Conservation (phyloP, 2,797 vertebrate genomes). For the Megalops cyprinoides region DNA sequence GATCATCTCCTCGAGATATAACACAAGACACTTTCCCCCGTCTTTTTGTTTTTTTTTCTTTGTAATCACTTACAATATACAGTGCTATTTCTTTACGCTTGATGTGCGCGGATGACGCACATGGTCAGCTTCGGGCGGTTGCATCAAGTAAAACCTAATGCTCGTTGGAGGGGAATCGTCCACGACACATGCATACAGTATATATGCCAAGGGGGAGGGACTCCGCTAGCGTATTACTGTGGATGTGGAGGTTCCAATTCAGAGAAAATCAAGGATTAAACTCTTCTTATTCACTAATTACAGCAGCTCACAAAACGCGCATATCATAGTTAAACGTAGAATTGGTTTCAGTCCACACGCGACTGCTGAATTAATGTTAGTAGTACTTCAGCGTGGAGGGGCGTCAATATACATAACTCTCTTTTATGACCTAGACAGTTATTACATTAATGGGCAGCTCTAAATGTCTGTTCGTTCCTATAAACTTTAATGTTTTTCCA, state of each 20-base stretch:
- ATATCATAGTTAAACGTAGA: neutral
- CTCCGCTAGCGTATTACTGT: neutral
- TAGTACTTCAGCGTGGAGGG: neutral
- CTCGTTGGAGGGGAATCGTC: slow-evolving; percentile 61
- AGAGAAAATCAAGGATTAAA: neutral
- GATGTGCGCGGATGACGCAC: slow-evolving; percentile 59
- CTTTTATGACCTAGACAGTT: neutral
- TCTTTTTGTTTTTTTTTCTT: slow-evolving; percentile 13
- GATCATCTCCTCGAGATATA: neutral
- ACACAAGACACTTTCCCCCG: neutral
- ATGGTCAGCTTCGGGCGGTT: slow-evolving; percentile 60
- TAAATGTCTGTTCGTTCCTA: neutral
- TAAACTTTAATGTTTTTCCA: neutral
- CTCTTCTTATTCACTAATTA: neutral
- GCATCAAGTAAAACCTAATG: slow-evolving; percentile 67
- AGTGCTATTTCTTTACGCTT: slow-evolving; percentile 61
- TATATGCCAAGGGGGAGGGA: neutral
- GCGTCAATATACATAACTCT: neutral
- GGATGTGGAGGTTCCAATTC: neutral
- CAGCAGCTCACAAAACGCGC: neutral
- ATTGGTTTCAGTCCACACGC: neutral
- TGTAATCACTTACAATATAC: slow-evolving; percentile 65
- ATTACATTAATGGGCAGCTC: slow-evolving; percentile 1
- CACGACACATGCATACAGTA: slow-evolving; percentile 58
- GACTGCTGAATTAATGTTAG: neutral